These are phyloP conservation scores for Masticophis lateralis DNA, from an alignment of 2,797 vertebrate species.

Conservation along the genomic window DNA sequence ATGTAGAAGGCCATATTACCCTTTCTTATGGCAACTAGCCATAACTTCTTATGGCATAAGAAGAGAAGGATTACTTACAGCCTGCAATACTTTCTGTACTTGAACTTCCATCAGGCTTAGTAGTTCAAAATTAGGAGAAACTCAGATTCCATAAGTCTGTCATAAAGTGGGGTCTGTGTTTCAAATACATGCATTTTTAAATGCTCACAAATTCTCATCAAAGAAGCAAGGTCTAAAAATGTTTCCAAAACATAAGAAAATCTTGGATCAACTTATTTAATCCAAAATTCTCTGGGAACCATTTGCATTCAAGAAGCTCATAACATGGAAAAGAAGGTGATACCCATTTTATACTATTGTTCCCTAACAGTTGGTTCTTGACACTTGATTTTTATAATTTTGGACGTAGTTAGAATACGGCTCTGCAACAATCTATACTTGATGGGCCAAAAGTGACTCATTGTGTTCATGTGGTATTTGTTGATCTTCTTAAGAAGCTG, in stretches of 20 bases:
- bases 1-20: neutral
- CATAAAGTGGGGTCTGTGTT: neutral
- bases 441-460: neutral
- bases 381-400: neutral
- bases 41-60: neutral
- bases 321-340: neutral
- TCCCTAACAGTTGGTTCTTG: neutral
- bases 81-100: neutral
- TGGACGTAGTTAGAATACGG: neutral
- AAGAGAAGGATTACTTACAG: neutral
- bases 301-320: neutral
- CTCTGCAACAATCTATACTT: neutral
- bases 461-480: neutral
- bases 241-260: neutral
- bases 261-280: neutral
- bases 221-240: neutral
- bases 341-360: neutral
- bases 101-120: neutral
- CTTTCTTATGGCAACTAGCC: neutral
- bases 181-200: neutral
- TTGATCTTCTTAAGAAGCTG: neutral
- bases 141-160: neutral
- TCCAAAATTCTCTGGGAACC: neutral
- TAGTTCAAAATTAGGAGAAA: neutral
- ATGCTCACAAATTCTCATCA: neutral